Base-by-base conservation (phyloP, 2,113 vertebrate species). In the Raja brachyura region DNA sequence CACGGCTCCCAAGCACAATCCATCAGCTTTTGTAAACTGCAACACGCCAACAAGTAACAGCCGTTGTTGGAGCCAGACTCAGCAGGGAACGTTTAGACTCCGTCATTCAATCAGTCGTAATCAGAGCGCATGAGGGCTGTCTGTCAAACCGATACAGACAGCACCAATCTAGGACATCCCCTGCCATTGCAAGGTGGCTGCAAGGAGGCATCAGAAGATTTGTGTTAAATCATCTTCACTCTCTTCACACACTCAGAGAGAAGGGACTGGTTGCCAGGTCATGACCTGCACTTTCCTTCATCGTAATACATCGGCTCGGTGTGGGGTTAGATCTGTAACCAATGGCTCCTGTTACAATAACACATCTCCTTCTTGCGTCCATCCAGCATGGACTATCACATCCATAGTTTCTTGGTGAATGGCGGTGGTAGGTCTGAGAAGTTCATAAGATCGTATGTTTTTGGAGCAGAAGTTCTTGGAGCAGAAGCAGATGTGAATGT, bases 71-170 rank as follows among this genome's bases (percentile, higher is more conserved):
- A 63, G 39, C 31, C 88, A 92, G n/a, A 92, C 70, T 95, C 94
- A 94, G 93, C 93, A 93, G 94, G 94, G 94, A 93, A 93, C 39
- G 59, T 94, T 94, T 94, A 95, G 93, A 90, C 66, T 93, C 94
- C 70, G 93, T 94, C 94, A 92, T 94, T 95, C 94, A 94, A 93
- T 94, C 94, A 94, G 93, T 93, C 94, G 94, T 94, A 94, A 95
- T 95, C 94, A 95, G 93, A 93, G 94, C 94, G 93, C 94, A 90
- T 93, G 94, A 94, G 93, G 94, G 94, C 93, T 93, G 94, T 94
- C 93, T 94, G 94, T 95, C 95, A 92, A 70, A 90, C 18, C 48
- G 88, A 9, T 73, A 48, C n/a, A 70, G 88, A 73, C 63, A 92
- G 88, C 88, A 48, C 31, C 68, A 22, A 92, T 68, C 31, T n/a